Evolutionary conservation across 2,888 invertebrate genomes (phyloP).

Genomic region (Amblyjoppa proteus): DNA sequence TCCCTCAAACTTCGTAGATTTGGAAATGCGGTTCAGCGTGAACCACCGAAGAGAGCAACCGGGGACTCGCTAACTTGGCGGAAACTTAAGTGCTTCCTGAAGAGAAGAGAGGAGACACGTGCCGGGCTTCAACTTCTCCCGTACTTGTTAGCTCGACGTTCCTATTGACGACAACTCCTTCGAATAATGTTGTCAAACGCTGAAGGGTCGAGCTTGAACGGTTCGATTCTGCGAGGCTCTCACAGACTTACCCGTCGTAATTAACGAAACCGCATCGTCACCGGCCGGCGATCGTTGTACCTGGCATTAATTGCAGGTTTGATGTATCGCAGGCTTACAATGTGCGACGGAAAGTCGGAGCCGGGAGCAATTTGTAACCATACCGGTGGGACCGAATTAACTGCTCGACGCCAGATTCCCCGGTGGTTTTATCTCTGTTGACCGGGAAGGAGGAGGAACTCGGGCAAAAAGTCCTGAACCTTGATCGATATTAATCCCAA

Average conservation of each 20-base stretch:
- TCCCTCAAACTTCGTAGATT: conserved; percentile 58
- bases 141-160: too few relatives aligned
- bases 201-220: not conserved
- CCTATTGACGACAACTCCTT: not conserved
- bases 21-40: conserved; percentile 55
- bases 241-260: not conserved
- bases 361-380: not conserved
- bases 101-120: conserved; percentile 21
- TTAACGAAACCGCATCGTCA: conserved; percentile 1
- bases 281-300: not conserved
- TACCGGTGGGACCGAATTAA: not conserved
- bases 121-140: conserved; percentile 26
- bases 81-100: conserved; percentile 57
- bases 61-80: conserved; percentile 44
- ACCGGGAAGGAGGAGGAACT: too few relatives aligned
- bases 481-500: too few relatives aligned
- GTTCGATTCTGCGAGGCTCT: not conserved
- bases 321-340: not conserved
- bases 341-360: not conserved
- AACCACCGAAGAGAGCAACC: conserved; percentile 21
- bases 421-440: too few relatives aligned
- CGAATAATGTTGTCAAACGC: not conserved
- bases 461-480: too few relatives aligned
- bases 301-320: not conserved
- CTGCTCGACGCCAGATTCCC: too few relatives aligned